Evolutionary conservation across 1,140 invertebrate species (phyloP), one percentile per base, ranked within the genome.

Genomic region (Leptoteleia sp.): DNA sequence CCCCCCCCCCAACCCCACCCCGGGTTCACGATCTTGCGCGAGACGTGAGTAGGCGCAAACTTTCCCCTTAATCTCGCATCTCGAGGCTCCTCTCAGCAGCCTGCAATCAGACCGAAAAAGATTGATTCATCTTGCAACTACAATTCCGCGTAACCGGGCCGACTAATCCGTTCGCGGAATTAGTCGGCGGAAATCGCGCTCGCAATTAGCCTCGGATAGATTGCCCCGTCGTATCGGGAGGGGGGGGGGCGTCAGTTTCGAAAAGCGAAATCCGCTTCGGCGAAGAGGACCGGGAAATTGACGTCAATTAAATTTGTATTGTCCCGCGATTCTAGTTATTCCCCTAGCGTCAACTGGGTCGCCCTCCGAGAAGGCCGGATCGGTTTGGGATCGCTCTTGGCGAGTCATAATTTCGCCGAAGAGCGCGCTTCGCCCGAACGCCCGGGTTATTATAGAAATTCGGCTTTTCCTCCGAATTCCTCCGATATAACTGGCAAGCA

Each of bases 341-440:
- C 42, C 11, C 25, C 12, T n/a, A 1, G 2, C 61, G 35, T 67
- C 42, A 75, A 75, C 43, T 67, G 45, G 61, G 61, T 48, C 71
- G 54, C 2, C 9, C 11, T 59, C 61, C 13, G 52, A 64, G 71
- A 75, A 75, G 3, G 9, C 4, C 19, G 31, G 17, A 37, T 72
- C 38, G 57, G 48, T 57, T 73, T 22, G 22, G 47, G 65, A 62
- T 27, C 35, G 29, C 45, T 67, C 54, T 67, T 33, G 25, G 29
- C 57, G 61, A 52, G 61, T 75, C 43, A 67, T 75, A 65, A 59
- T 52, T 75, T 75, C 71, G 37, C 22, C 29, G 71, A 75, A 75
- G 33, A 47, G 55, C 22, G 45, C 47, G 35, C 37, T 62, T 54
- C 17, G 16, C 37, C 15, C 16, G 35, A 61, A 35, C 19, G n/a